phyloP scores from a whole-genome alignment of 2,888 invertebrate species.

The Amphipoea lucens region DNA sequence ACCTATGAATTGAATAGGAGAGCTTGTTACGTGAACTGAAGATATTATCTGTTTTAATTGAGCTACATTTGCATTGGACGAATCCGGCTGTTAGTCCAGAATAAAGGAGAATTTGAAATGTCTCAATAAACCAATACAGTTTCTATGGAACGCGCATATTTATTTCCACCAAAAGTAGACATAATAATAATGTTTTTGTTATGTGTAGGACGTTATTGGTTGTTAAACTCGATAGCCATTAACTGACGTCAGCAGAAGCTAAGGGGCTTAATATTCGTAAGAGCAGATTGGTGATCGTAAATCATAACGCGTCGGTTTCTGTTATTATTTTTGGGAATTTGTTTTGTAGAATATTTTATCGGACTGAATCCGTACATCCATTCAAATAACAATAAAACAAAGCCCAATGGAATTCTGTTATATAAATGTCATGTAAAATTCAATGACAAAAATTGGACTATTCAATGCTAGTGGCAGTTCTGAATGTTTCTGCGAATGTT shows the following conservation, averaged over 20 bases:
- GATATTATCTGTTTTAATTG: slow-evolving; percentile 31
- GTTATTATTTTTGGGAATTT: slow-evolving; percentile 12
- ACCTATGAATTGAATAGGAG: slow-evolving; percentile 67
- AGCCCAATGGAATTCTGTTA: slow-evolving; percentile 9
- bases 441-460: slow-evolving; percentile 2
- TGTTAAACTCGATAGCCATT: slow-evolving; percentile 36
- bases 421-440: slow-evolving; percentile 8
- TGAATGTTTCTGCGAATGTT: slow-evolving; percentile 17
- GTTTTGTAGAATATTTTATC: slow-evolving; percentile 3
- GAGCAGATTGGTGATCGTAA: slow-evolving; percentile 39
- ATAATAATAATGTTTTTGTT: slow-evolving; percentile 17
- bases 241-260: slow-evolving; percentile 35
- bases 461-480: background rate
- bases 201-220: slow-evolving; percentile 21
- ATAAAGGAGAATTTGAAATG: slow-evolving; percentile 13
- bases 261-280: slow-evolving; percentile 21
- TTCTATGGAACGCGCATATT: background rate
- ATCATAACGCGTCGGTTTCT: slow-evolving; percentile 23
- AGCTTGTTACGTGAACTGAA: slow-evolving; percentile 21
- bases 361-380: background rate
- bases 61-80: slow-evolving; percentile 21
- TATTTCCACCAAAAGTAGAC: background rate
- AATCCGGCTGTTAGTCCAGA: slow-evolving; percentile 7
- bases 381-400: slow-evolving; percentile 20
- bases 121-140: slow-evolving; percentile 3